Base-by-base conservation (phyloP, 2,797 vertebrate genomes). In the Halcyon leucocephala region DNA sequence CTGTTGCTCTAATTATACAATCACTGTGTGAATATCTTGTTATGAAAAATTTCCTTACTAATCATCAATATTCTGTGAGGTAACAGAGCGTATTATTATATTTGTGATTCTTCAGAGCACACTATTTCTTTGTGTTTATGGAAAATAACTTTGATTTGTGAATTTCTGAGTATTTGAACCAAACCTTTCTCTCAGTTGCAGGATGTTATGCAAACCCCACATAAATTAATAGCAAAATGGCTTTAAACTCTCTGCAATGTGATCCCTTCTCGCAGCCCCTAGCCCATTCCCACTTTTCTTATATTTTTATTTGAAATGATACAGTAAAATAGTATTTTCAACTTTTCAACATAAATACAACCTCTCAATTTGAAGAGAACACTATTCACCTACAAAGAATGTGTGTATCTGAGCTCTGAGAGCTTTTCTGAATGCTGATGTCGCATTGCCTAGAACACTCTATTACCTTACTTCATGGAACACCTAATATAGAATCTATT, bases 341-440 rank as follows among this genome's bases (percentile, higher is more conserved):
- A 13, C 14, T 26, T 79, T 80, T 77, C 13, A 73, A 12, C 11
- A 70, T 85, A 94, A 95, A 91, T 82, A 51, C 6, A 55, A 51
- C 60, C 61, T 94, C 51, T 39, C 79, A 89, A 2, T 80, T 90
- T 80, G 57, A 93, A 91, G 28, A n/a, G 76, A 96, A 94, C 77
- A 88, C 42, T 49, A 12, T 28, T 25, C 25, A 66, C 33, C 21
- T 64, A 13, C 10, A 70, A 83, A 55, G n/a, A 86, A 91, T 20
- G 8, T 21, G 7, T 37, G 10, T 16, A 26, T 1, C 2, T 51
- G 76, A 82, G 18, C 7, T 73, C 29, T 60, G 20, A 82, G 39
- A 82, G 21, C 15, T 85, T 82, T 84, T 66, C 37, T 85, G 51
- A 73, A 58, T 39, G 5, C 35, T 64, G 52, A 58, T 44, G 6